These are phyloP conservation scores for Oreohelix idahoensis DNA, from an alignment of 1,140 invertebrate genomes.

Conservation along the genomic window DNA sequence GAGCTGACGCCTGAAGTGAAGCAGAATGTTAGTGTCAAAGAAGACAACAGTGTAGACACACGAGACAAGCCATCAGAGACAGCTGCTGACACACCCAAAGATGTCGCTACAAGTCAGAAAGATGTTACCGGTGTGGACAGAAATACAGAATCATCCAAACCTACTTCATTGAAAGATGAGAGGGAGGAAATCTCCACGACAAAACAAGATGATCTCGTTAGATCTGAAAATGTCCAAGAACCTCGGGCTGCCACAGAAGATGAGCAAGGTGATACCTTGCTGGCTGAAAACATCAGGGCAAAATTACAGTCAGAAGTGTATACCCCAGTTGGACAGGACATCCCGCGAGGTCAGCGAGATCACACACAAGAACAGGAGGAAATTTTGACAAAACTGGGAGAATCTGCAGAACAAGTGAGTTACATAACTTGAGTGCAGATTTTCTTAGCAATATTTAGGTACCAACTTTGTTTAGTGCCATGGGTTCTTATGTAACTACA, in stretches of 20 bases:
- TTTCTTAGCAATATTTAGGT: no score
- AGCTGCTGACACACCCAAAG: neutral
- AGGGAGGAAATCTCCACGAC: neutral
- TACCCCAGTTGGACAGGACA: neutral
- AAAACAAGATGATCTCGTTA: neutral
- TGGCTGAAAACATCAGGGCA: neutral
- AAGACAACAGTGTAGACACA: neutral
- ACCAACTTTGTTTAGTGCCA: no score
- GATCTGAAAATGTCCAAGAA: no score
- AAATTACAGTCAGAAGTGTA: neutral
- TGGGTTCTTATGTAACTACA: no score
- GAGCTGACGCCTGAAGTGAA: neutral
- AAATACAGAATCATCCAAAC: neutral
- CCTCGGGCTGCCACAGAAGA: no score
- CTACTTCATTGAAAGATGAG: neutral
- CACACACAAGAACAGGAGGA: neutral
- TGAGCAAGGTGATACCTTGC: neutral
- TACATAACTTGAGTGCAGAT: no score
- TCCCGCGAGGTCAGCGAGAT: neutral
- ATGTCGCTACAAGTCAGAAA: neutral
- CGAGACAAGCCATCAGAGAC: neutral
- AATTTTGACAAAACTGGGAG: conserved; percentile 2
- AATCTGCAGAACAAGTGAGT: neutral
- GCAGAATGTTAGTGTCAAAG: neutral
- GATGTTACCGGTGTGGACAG: neutral